phyloP scores from a whole-genome alignment of 2,888 invertebrate species.

The Drosophila ochracea region DNA sequence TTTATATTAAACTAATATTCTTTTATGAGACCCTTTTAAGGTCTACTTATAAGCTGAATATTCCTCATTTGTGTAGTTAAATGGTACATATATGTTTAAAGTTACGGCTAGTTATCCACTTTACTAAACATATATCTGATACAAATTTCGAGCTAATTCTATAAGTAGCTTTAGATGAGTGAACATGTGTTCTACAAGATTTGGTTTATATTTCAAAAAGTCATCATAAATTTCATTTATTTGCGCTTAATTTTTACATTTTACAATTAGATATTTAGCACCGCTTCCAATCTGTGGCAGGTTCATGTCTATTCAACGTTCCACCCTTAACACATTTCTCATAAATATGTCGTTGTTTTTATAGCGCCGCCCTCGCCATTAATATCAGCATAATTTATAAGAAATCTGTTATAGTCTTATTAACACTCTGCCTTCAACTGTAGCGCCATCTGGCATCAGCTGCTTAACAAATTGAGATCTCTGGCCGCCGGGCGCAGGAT shows the following conservation, averaged over 20 bases:
- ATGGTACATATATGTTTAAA: not conserved
- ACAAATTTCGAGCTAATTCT: not conserved
- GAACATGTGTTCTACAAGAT: not conserved
- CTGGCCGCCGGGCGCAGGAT: constrained; percentile 4
- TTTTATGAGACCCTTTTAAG: not conserved
- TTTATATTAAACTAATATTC: not conserved
- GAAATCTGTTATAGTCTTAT: constrained; percentile 77
- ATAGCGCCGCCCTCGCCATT: constrained; percentile 36
- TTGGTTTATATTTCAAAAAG: not conserved
- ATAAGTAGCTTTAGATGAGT: not conserved
- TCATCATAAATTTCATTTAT: not conserved
- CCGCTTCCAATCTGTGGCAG: constrained; percentile 5
- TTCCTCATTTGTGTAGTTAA: not conserved
- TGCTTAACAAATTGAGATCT: constrained; percentile 78
- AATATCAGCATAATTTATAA: constrained; percentile 67
- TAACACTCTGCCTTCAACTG: constrained; percentile 45
- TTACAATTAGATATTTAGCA: constrained; percentile 3
- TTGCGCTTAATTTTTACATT: not conserved
- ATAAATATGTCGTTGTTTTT: constrained; percentile 42
- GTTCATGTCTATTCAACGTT: constrained; percentile 2
- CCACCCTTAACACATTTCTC: constrained; percentile 61
- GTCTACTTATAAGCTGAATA: not conserved
- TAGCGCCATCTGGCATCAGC: constrained; percentile 72
- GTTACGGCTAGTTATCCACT: no score
- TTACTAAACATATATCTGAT: not conserved